These are phyloP conservation scores for Eulithis testata DNA, from an alignment of 2,888 invertebrate genomes.

Conservation along the genomic window DNA sequence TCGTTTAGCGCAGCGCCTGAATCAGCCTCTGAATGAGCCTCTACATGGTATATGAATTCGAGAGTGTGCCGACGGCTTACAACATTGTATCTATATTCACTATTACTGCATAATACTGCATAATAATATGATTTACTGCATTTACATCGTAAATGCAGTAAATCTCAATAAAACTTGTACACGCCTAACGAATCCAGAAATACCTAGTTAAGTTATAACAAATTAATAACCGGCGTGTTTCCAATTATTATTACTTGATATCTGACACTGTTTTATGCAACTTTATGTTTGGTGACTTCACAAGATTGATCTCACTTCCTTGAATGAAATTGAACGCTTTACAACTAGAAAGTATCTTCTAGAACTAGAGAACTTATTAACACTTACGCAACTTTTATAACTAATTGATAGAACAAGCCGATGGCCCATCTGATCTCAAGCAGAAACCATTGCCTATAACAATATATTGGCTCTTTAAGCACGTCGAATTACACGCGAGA, in stretches of 20 bases:
- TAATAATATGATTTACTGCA: too few species aligned
- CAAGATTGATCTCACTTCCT: slow-evolving; percentile 23
- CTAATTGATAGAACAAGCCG: too few species aligned
- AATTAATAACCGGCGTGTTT: slow-evolving; percentile 48
- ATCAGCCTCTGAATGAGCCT: too few species aligned
- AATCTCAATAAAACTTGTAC: slow-evolving; percentile 28
- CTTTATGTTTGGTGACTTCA: slow-evolving; percentile 29
- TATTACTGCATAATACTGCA: too few species aligned
- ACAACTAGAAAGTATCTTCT: not conserved
- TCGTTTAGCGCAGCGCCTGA: too few species aligned
- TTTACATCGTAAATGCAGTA: slow-evolving; percentile 25
- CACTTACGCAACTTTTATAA: too few species aligned
- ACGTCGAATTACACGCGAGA: too few species aligned
- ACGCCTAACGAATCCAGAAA: slow-evolving; percentile 26
- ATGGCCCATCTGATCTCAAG: too few species aligned
- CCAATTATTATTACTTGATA: slow-evolving; percentile 54
- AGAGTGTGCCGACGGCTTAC: not conserved
- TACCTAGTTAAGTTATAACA: slow-evolving; percentile 41
- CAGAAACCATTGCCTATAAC: too few species aligned
- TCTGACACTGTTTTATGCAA: slow-evolving; percentile 51
- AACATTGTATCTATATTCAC: not conserved
- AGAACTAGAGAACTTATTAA: too few species aligned
- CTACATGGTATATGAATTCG: too few species aligned
- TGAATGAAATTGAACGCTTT: slow-evolving; percentile 15
- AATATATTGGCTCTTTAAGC: too few species aligned